phyloP scores from a whole-genome alignment of 2,113 vertebrate genomes.

The Falco punctatus region DNA sequence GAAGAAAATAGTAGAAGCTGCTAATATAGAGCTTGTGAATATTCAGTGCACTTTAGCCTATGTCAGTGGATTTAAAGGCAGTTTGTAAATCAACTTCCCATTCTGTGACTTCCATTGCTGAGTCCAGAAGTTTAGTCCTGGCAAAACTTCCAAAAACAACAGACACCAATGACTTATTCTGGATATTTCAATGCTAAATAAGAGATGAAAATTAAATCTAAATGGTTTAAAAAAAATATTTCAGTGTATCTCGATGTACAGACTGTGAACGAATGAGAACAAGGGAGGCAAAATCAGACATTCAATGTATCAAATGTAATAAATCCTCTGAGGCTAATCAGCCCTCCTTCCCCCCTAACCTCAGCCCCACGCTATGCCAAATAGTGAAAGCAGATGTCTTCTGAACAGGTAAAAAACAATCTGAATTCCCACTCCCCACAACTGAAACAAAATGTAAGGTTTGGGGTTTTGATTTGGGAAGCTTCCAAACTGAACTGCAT shows the following conservation, averaged over 20 bases:
- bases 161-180: not conserved
- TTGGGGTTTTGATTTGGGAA: constrained; percentile 60
- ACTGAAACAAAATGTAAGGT: constrained; percentile 54
- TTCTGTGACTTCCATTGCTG: constrained; percentile 17
- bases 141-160: constrained; percentile 14
- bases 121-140: not conserved
- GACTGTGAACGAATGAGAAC: constrained; percentile 28
- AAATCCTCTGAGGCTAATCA: constrained; percentile 77
- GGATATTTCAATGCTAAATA: constrained; percentile 29
- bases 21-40: constrained; percentile 52
- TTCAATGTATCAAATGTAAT: constrained; percentile 76
- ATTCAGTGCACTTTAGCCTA: constrained; percentile 46
- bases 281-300: constrained; percentile 66
- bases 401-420: constrained; percentile 70
- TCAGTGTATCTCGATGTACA: not conserved
- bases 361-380: constrained; percentile 68
- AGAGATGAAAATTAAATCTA: constrained; percentile 44
- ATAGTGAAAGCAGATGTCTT: constrained; percentile 83
- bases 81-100: constrained; percentile 61
- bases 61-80: constrained; percentile 46
- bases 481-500: constrained; percentile 58
- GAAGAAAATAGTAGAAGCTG: not conserved
- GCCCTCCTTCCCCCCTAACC: constrained; percentile 63
- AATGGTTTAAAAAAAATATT: not conserved
- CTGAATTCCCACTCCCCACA: constrained; percentile 59